These are phyloP conservation scores for Oriolus oriolus DNA, from an alignment of 2,113 vertebrate species.

Conservation along the genomic window DNA sequence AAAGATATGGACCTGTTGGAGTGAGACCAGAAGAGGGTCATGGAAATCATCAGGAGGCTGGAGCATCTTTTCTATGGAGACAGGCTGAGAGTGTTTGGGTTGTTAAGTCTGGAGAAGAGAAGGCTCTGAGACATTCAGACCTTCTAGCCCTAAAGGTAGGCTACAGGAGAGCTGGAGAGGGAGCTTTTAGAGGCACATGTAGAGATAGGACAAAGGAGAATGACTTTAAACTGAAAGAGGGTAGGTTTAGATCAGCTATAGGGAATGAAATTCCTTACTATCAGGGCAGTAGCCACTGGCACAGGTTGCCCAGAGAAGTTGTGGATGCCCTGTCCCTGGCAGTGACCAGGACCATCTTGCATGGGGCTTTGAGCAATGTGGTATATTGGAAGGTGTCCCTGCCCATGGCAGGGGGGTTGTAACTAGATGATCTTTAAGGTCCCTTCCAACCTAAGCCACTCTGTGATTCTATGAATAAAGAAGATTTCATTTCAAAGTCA, in stretches of 20 bases:
- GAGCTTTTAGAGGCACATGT: not conserved
- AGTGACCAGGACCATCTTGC: not conserved
- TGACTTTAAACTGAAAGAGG: not conserved
- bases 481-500: not conserved
- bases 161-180: not conserved
- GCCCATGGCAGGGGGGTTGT: not conserved
- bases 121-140: not conserved
- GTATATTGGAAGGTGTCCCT: not conserved
- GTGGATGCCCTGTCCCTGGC: not conserved
- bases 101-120: not conserved
- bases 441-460: not conserved
- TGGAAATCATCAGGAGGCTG: not conserved
- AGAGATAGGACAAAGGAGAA: not conserved
- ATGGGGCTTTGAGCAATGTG: not conserved
- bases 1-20: not conserved
- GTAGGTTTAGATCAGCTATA: not conserved
- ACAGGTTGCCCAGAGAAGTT: not conserved
- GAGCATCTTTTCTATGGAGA: not conserved
- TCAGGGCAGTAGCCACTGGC: not conserved
- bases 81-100: not conserved
- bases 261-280: not conserved
- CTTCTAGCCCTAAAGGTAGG: not conserved
- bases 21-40: not conserved
- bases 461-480: not conserved
- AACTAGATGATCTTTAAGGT: not conserved